These are phyloP conservation scores for Syngnathoides biaculeatus DNA, from an alignment of 2,113 vertebrate genomes.

Conservation along the genomic window DNA sequence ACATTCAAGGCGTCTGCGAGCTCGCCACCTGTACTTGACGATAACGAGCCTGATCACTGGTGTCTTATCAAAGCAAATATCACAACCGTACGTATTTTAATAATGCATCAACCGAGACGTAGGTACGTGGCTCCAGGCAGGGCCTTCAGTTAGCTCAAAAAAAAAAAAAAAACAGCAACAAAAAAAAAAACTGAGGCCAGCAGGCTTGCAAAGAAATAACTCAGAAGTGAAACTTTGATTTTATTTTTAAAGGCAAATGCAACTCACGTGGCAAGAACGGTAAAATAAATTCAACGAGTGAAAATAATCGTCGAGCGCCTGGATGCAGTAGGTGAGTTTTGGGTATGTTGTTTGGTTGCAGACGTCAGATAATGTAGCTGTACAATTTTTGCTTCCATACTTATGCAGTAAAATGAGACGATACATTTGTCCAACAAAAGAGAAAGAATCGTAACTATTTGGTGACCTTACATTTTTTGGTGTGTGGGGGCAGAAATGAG, in stretches of 20 bases:
- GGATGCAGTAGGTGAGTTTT: no score
- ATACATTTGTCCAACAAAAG: not conserved
- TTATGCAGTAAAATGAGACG: not conserved
- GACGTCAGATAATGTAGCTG: no score
- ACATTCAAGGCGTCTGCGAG: conserved; percentile 45
- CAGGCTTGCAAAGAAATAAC: conserved; percentile 22
- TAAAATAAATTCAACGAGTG: no score
- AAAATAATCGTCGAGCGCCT: no score
- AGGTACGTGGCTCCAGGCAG: not conserved
- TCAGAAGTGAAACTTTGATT: conserved; percentile 10
- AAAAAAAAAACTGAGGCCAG: conserved; percentile 1
- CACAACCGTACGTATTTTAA: conserved; percentile 40
- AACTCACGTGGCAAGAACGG: no score
- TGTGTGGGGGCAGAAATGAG: no score
- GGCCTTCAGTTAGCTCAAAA: not conserved
- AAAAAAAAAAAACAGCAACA: conserved; percentile 15
- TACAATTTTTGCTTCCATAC: no score
- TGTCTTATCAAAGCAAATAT: conserved; percentile 46
- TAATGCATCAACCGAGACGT: conserved; percentile 40
- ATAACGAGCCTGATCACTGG: conserved; percentile 25
- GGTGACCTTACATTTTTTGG: no score
- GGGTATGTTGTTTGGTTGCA: no score
- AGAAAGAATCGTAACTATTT: no score
- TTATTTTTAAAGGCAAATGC: not conserved
- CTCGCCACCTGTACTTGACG: conserved; percentile 29